phyloP scores from a whole-genome alignment of 2,797 vertebrate genomes.

The Steatocranus sp. region DNA sequence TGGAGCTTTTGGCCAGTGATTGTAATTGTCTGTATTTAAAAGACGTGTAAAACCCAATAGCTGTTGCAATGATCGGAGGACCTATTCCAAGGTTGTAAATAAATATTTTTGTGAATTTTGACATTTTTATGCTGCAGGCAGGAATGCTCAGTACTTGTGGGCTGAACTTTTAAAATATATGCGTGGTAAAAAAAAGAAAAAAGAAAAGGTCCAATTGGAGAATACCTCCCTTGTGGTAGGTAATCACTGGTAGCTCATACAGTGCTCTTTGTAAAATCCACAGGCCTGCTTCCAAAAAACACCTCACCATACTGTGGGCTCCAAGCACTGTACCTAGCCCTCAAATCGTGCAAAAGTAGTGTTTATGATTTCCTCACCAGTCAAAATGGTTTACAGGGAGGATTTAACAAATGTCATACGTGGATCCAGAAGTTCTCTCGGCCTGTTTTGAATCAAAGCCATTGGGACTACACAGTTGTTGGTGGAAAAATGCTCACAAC shows the following conservation, averaged over 20 bases:
- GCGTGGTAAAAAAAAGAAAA: neutral
- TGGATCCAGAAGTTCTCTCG: slow-evolving; percentile 36
- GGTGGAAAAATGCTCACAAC: slow-evolving; percentile 57
- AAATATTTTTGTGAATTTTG: neutral
- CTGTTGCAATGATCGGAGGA: neutral
- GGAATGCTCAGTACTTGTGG: neutral
- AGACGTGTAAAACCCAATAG: neutral
- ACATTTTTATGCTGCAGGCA: neutral
- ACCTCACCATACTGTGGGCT: slow-evolving; percentile 26
- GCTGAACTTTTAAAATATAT: neutral
- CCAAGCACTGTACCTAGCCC: slow-evolving; percentile 48
- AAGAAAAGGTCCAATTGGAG: slow-evolving; percentile 21
- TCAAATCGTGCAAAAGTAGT: slow-evolving; percentile 42
- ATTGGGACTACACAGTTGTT: slow-evolving; percentile 26
- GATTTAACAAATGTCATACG: slow-evolving; percentile 63
- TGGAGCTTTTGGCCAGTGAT: neutral
- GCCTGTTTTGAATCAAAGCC: slow-evolving; percentile 67
- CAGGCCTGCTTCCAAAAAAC: slow-evolving; percentile 45
- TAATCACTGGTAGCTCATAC: slow-evolving; percentile 49
- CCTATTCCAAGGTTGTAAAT: neutral
- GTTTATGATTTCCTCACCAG: slow-evolving; percentile 66
- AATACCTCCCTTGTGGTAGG: slow-evolving; percentile 48
- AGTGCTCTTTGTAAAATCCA: slow-evolving; percentile 34
- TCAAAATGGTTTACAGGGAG: slow-evolving; percentile 55
- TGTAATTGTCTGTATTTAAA: neutral